Conservation (phyloP, 2,113 vertebrate genomes). For the Melospiza georgiana region DNA sequence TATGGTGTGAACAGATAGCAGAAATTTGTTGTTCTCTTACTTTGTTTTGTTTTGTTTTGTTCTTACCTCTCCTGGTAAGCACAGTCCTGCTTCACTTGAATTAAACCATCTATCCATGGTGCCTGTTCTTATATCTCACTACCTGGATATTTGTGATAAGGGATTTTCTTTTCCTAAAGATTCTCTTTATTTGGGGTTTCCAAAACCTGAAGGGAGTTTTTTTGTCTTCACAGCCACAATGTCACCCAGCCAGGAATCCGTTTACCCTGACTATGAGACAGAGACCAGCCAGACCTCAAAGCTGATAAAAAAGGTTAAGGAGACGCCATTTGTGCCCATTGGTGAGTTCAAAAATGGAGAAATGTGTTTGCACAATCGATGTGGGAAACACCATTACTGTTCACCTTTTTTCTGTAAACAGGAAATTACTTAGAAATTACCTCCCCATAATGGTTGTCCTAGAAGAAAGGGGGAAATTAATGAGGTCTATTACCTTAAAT, state of each 20-base stretch:
- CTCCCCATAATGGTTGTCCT: not conserved
- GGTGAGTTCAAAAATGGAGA: conserved; percentile 17
- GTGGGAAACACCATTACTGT: not conserved
- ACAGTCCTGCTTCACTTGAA: not conserved
- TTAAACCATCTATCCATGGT: not conserved
- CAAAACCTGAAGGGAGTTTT: not conserved
- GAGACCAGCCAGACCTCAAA: conserved; percentile 47
- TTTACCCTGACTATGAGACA: not conserved
- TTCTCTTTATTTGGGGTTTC: not conserved
- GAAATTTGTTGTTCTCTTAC: not conserved
- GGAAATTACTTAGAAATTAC: not conserved
- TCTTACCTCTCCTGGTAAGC: not conserved
- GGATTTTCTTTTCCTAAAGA: not conserved
- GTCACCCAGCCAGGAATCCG: not conserved
- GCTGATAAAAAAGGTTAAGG: conserved; percentile 48
- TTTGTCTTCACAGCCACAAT: conserved; percentile 36
- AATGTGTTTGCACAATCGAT: rapidly evolving
- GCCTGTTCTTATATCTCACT: not conserved
- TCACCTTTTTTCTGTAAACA: not conserved
- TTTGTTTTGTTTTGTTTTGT: not conserved
- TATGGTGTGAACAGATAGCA: not conserved
- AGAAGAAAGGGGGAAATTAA: not conserved
- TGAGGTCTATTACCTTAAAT: not conserved
- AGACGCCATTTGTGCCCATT: conserved; percentile 15
- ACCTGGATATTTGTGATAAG: rapidly evolving